Evolutionary conservation across 2,797 vertebrate species (phyloP).

Genomic region (Pterois miles): DNA sequence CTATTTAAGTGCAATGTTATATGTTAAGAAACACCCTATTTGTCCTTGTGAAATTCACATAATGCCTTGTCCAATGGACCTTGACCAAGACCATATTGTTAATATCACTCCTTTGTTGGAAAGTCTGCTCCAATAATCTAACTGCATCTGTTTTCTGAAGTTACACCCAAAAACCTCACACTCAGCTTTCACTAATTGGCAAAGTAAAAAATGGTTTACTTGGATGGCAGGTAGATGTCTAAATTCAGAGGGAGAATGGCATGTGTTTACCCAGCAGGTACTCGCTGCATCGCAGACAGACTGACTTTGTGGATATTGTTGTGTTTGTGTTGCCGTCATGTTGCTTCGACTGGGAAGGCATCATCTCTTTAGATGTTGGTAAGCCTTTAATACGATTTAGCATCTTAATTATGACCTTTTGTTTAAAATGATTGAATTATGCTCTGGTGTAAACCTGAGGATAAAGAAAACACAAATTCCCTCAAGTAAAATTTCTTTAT

Average conservation of each 20-base stretch:
- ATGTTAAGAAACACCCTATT: background rate
- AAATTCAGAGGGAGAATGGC: background rate
- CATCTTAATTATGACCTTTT: conserved; percentile 27
- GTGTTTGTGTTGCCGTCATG: background rate
- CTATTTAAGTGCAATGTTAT: background rate
- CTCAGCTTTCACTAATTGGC: background rate
- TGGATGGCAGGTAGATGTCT: background rate
- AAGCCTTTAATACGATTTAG: conserved; percentile 34
- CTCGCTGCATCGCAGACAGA: background rate
- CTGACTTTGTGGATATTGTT: background rate
- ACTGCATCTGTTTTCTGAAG: background rate
- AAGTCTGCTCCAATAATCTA: background rate
- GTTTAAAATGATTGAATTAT: conserved; percentile 7
- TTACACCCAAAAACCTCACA: background rate
- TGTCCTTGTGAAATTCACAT: background rate
- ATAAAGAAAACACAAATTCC: conserved; percentile 22
- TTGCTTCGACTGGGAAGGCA: background rate
- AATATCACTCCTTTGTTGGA: background rate
- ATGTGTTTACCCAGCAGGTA: conserved; percentile 20
- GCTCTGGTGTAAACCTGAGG: conserved; percentile 7
- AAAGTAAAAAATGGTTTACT: background rate
- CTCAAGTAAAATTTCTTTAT: conserved; percentile 22
- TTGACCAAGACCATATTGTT: background rate
- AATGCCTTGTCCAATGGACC: background rate
- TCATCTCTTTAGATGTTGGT: background rate